A percentile compares a stretch with the other conserved stretches of the same genome.
phyloP scores from a whole-genome alignment of 2,888 invertebrate species.

The Amphipoea lucens region DNA sequence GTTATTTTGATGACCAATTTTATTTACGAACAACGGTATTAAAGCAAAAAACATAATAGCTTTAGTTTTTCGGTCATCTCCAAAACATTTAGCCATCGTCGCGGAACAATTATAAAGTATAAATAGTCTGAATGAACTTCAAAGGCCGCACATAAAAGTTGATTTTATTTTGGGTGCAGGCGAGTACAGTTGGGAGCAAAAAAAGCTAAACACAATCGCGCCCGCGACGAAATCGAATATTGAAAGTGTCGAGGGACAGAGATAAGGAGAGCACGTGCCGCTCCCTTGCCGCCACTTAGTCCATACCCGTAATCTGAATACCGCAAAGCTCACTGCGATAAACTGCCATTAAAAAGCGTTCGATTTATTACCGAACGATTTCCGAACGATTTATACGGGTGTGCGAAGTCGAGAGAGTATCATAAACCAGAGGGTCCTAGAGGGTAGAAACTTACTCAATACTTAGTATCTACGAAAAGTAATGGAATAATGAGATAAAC shows the following conservation, averaged over 20 bases:
- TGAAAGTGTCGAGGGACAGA: constrained; percentile 89
- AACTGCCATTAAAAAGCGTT: constrained; percentile 90
- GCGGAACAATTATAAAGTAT: constrained; percentile 60
- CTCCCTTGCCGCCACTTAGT: constrained; percentile 88
- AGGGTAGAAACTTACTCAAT: constrained; percentile 59
- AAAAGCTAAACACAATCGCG: constrained; percentile 77
- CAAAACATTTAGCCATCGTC: constrained; percentile 47
- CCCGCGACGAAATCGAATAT: constrained; percentile 87
- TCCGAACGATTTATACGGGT: constrained; percentile 84
- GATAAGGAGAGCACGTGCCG: constrained; percentile 89
- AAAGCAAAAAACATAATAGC: constrained; percentile 34
- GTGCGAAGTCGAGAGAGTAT: constrained; percentile 66
- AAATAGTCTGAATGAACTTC: constrained; percentile 70
- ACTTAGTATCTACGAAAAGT: constrained; percentile 47
- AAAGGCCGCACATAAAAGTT: constrained; percentile 66
- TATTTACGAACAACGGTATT: constrained; percentile 45
- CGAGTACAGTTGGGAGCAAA: constrained; percentile 68
- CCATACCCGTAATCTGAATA: constrained; percentile 88
- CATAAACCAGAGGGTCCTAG: constrained; percentile 61
- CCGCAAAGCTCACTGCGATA: constrained; percentile 89
- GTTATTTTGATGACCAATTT: constrained; percentile 65
- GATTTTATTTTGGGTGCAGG: constrained; percentile 71
- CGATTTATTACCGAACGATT: constrained; percentile 90
- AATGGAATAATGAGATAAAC: constrained; percentile 56
- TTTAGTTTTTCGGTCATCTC: constrained; percentile 50